Evolutionary conservation across 2,113 vertebrate genomes (phyloP).

Genomic region (Hiodon tergisus): DNA sequence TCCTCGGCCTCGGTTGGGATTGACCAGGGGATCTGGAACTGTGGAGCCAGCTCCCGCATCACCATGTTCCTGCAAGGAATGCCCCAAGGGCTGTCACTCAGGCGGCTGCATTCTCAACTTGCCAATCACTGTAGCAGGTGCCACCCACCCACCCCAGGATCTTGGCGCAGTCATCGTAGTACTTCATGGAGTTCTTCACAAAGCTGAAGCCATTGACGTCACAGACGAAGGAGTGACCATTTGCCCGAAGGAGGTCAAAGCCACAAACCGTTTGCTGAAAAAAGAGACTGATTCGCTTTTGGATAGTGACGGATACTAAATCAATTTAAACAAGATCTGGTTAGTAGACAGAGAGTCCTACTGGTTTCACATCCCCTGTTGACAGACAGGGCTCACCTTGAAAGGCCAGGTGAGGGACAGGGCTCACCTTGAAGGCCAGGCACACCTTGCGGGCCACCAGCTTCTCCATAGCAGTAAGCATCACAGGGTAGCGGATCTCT

Average conservation of each 20-base stretch:
- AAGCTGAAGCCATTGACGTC: conserved; percentile 98
- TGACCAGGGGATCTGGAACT: conserved; percentile 98
- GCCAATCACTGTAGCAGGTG: neutral
- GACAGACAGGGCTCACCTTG: neutral
- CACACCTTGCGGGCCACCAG: conserved; percentile 95
- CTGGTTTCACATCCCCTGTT: neutral
- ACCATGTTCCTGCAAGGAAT: conserved; percentile 78
- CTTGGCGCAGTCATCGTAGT: conserved; percentile 98
- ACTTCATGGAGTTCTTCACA: conserved; percentile 99
- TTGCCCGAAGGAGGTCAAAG: conserved; percentile 92
- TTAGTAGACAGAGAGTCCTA: neutral
- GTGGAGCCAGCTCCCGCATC: conserved; percentile 94
- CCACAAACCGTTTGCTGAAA: conserved; percentile 94
- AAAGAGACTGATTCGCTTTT: neutral
- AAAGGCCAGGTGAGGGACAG: neutral
- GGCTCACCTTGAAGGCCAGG: conserved; percentile 88
- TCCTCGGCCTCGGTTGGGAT: conserved; percentile 97
- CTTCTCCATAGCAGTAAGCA: conserved; percentile 98
- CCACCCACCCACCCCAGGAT: conserved; percentile 77
- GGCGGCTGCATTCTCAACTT: too few species aligned
- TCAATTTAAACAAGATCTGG: too few species aligned
- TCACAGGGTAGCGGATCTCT: conserved; percentile 94
- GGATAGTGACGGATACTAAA: too few species aligned
- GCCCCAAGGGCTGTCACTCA: too few species aligned
- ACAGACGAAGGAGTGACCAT: conserved; percentile 92